Percentiles rank a stretch among this genome's conserved stretches.
Conservation (phyloP, 1,140 invertebrate genomes). For the Micrasema minimum region DNA sequence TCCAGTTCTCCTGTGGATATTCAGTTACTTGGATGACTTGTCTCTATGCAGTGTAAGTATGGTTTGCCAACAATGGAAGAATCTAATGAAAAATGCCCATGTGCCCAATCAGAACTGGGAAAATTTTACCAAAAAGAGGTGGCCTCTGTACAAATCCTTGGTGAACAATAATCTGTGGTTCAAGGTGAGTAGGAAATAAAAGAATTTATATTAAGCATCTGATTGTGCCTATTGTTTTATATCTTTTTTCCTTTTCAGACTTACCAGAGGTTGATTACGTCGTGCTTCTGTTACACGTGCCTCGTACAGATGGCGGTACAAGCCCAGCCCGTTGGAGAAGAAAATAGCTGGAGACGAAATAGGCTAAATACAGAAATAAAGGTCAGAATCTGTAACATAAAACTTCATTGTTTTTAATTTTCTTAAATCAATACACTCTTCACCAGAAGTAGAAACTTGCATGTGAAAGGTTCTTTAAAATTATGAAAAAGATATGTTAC, state of each 20-base stretch:
- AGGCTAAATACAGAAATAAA: conserved; percentile 80
- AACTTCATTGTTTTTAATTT: background rate
- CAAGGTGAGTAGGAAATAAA: conserved; percentile 59
- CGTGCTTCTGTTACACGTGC: conserved; percentile 86
- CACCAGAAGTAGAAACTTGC: too few species aligned
- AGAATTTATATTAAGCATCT: too few species aligned
- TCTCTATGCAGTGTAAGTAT: conserved; percentile 88
- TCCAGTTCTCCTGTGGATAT: conserved; percentile 85
- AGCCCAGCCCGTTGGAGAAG: conserved; percentile 69
- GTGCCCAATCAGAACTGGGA: conserved; percentile 82
- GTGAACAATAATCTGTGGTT: conserved; percentile 81
- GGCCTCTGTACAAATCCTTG: conserved; percentile 86
- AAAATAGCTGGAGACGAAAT: conserved; percentile 79
- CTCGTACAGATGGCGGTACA: conserved; percentile 80
- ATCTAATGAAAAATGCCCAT: conserved; percentile 80
- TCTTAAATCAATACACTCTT: too few species aligned
- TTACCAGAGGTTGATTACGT: conserved; percentile 73
- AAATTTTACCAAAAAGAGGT: conserved; percentile 76
- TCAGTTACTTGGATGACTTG: conserved; percentile 90
- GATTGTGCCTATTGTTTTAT: too few species aligned
- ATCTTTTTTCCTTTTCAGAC: conserved; percentile 62
- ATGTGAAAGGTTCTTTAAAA: too few species aligned
- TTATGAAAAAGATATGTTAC: too few species aligned
- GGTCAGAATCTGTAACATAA: conserved; percentile 59
- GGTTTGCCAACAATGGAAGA: conserved; percentile 87